These are phyloP conservation scores for Cephus rjabovi DNA, from an alignment of 2,888 invertebrate species.

Conservation along the genomic window DNA sequence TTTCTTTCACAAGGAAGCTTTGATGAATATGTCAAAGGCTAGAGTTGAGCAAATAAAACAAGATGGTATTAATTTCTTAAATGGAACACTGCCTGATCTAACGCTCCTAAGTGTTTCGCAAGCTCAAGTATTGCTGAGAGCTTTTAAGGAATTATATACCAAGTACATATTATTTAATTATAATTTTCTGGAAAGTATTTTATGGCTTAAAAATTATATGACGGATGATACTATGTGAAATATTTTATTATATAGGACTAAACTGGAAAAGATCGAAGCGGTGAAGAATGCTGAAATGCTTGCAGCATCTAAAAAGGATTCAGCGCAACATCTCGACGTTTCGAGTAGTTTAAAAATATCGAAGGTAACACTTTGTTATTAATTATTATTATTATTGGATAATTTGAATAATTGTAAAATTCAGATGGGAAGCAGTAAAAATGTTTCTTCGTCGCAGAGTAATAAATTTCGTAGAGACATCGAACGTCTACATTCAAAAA, in stretches of 20 bases:
- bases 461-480: constrained; percentile 3
- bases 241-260: not conserved
- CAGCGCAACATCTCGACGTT: not conserved
- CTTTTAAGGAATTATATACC: constrained; percentile 58
- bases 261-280: not conserved
- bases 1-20: constrained; percentile 57
- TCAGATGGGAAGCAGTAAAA: not conserved
- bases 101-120: constrained; percentile 61
- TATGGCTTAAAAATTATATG: not conserved
- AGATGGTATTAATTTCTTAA: constrained; percentile 58
- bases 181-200: not conserved
- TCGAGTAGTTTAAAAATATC: not conserved
- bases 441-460: not conserved
- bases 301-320: not conserved
- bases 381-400: not conserved
- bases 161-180: constrained; percentile 32
- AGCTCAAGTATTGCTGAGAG: constrained; percentile 52
- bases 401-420: not conserved
- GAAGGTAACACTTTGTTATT: not conserved
- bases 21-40: constrained; percentile 54
- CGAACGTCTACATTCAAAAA: constrained; percentile 10
- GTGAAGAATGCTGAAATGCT: not conserved
- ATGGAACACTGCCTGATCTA: constrained; percentile 57
- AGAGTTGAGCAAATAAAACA: constrained; percentile 58
- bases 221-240: not conserved